Evolutionary conservation across 2,113 vertebrate genomes (phyloP).

Genomic region (Cyrtonyx montezumae): DNA sequence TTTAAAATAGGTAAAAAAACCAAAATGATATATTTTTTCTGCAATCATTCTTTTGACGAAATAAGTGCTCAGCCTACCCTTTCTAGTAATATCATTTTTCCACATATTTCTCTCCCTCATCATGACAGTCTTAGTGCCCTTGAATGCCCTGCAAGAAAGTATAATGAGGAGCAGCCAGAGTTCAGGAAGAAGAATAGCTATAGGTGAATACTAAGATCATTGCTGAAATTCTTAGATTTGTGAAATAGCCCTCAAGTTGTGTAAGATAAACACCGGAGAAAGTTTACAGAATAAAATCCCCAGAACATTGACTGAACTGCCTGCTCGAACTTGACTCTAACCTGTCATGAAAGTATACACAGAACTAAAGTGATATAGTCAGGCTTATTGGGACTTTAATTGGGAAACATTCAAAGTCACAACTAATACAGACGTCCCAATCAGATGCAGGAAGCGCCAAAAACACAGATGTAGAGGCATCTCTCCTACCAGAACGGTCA

Average conservation of each 20-base stretch:
- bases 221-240: background rate
- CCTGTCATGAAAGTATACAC: background rate
- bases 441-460: background rate
- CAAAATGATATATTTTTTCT: background rate
- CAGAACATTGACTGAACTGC: background rate
- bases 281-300: background rate
- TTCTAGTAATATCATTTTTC: background rate
- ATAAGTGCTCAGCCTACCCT: background rate
- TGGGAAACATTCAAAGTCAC: background rate
- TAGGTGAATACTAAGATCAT: background rate
- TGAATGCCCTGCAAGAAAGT: background rate
- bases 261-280: background rate
- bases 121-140: background rate
- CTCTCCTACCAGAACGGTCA: background rate
- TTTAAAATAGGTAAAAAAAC: background rate
- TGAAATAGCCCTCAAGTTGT: background rate
- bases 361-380: background rate
- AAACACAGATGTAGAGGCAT: background rate
- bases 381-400: background rate
- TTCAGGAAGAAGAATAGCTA: background rate
- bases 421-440: background rate
- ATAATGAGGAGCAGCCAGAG: background rate
- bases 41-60: background rate
- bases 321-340: background rate
- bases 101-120: background rate